Evolutionary conservation across 2,113 vertebrate genomes (phyloP), one percentile per base, ranked within the genome.

Genomic region (Murina feae): DNA sequence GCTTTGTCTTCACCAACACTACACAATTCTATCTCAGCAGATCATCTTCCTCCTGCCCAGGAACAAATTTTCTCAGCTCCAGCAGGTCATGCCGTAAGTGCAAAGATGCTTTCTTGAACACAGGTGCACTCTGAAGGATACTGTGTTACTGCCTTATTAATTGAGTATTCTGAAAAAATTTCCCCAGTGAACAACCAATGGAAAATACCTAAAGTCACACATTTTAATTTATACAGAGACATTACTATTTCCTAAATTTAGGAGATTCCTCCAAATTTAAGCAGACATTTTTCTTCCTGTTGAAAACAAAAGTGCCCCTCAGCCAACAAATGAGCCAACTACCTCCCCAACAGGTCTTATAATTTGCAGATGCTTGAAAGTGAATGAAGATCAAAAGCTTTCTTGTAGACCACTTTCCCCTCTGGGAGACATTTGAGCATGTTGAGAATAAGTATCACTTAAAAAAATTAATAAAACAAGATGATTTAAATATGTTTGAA

Each of bases 281-380:
- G 53, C 55, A 55, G 91, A 74, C 10, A 13, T 84, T 76, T 94
- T 90, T 95, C 83, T 96, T 90, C 87, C 39, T 37, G 80, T 55
- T 94, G 81, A 94, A 92, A 96, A 94, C 44, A 79, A 87, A 96
- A 96, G 92, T 94, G 76, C 84, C 93, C 95, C 95, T 96, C 39
- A 95, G 84, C 23, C 85, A 91, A 81, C 65, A 96, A 93, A 92
- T 63, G 53, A 95, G 93, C 82, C 49, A 69, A 95, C 89, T 90
- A 85, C 93, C 89, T 96, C 63, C 78, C 85, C 81, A 93, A 95
- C n/a, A 96, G 94, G 82, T 93, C 80, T 60, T 95, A 95, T 87
- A 92, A 88, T 96, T 93, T 95, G n/a, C 68, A 93, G 90, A 89
- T 95, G 58, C 81, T 95, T 96, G 96, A 96, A 94, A 88, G 95